These are phyloP conservation scores for Cheilosia soror DNA, from an alignment of 2,888 invertebrate genomes.

Conservation along the genomic window DNA sequence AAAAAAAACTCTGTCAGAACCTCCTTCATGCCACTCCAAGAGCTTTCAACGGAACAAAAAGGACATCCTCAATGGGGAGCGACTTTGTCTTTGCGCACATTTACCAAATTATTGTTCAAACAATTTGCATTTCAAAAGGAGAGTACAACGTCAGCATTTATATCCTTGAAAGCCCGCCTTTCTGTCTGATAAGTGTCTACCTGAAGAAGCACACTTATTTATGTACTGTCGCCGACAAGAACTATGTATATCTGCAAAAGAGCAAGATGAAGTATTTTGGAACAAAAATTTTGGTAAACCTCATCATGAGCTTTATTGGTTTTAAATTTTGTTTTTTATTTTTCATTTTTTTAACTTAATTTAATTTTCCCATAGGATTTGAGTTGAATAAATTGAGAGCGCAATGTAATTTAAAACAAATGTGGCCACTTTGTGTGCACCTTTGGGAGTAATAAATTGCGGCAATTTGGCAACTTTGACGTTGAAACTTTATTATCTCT, in stretches of 20 bases:
- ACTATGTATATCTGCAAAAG: background rate
- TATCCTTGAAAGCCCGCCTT: constrained; percentile 19
- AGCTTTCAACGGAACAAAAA: constrained; percentile 16
- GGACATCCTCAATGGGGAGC: constrained; percentile 22
- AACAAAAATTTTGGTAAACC: background rate
- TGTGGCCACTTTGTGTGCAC: constrained; percentile 36
- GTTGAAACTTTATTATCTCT: background rate
- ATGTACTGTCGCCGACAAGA: constrained; percentile 12
- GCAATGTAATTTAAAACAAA: constrained; percentile 30
- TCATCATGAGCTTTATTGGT: constrained; percentile 1
- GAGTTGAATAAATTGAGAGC: constrained; percentile 18
- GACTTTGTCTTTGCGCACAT: constrained; percentile 27
- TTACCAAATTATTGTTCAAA: constrained; percentile 34
- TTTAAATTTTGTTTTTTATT: background rate
- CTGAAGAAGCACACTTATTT: constrained; percentile 8
- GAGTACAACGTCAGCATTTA: constrained; percentile 33
- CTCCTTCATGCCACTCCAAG: constrained; percentile 13
- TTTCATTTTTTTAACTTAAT: background rate
- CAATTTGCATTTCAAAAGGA: constrained; percentile 39
- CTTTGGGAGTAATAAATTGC: constrained; percentile 52
- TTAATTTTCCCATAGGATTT: constrained; percentile 27
- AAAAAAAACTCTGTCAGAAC: constrained; percentile 3
- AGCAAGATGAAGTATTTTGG: background rate
- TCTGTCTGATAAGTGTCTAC: constrained; percentile 47
- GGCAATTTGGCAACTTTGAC: constrained; percentile 26